Evolutionary conservation across 2,888 invertebrate genomes (phyloP), one percentile per base, ranked within the genome.

Genomic region (Amblyteles armatorius): DNA sequence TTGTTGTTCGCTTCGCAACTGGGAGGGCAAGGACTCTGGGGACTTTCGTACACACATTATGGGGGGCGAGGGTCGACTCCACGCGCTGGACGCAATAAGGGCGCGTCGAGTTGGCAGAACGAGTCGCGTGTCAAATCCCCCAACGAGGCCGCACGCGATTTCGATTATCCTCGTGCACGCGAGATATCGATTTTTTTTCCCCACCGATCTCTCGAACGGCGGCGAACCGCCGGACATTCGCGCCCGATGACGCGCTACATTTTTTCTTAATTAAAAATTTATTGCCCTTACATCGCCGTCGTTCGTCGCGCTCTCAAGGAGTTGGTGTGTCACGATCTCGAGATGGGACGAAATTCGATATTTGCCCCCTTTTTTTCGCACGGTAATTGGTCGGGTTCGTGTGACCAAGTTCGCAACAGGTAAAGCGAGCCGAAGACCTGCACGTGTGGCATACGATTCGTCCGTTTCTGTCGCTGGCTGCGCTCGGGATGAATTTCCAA

Each of bases 11-110:
- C 44, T 44, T 50, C 52, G 71, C 22, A 74, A 73, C 36, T 52
- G n/a, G 19, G 82, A 78, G 67, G 65, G 55, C 76, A 69, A 81
- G 78, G 68, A 81, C 80, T 84, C 80, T 63, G 55, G 73, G 67
- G 78, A 52, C 63, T 74, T 22, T 71, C 50, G 82, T 44, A 63
- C 68, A 6, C 26, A 33, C 29, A 81, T 78, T 79, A 44, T 13
- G 67, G 52, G 52, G 50, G 33, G 68, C 48, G 69, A 69, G 65
- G 74, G 65, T 74, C 63, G 36, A n/a, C 26, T 44, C 57, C 13
- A 48, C 9, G n/a, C 9, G 9, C 65, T 33, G 50, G 52, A 65
- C 65, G 63, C 44, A 50, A 52, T 76, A 76, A 76, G 76, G 76
- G 76, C n/a, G 26, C 60, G 60, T 5, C 60, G 60, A 11, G 63